Base-by-base conservation (phyloP, 2,113 vertebrate species). In the Taurulus bubalis region DNA sequence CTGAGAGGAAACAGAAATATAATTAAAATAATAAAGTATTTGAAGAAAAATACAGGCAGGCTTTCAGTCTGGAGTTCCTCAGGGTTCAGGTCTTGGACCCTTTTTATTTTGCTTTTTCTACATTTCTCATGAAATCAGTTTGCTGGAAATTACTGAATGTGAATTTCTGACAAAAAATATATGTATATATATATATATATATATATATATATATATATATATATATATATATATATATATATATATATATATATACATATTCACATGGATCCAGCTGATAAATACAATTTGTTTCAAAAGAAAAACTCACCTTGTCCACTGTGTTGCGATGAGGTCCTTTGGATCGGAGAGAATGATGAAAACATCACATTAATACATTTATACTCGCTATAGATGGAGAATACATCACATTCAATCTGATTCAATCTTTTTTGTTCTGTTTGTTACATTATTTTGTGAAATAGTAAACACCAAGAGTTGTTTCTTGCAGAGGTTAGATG, bases 321-420 rank as follows among this genome's bases (percentile, higher is more conserved):
- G 82, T 56, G 76, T 58, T 83, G 26, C 7, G 34, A 1, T n/a
- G 75, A 42, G 71, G 28, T 45, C 84, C 90, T 92, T 77, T 9
- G n/a, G 49, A 47, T 20, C 51, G 3, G 12, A 79, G 7, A 67
- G 47, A 62, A 58, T 10, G 14, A 24, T 45, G 1, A n/a, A 60
- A 62, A 53, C 12, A 28, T 30, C 10, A 67, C 32, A 24, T 30
- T 3, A 66, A 45, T 4, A 7, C 0, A 26, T 11, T 20, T 1
- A 47, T 8, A 20, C 6, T 62, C 16, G 8, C 18, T 15, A 49
- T 16, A 22, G 0, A 32, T 47, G 1, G 0, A 1, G 0, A 30
- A 71, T 8, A 30, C 14, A 4, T 26, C 49, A 6, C n/a, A 56
- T 28, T 14, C 20, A 2, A 26, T 42, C 12, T 34, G 1, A n/a